These are phyloP conservation scores for Petaurus breviceps DNA, from an alignment of 2,113 vertebrate genomes.

Conservation along the genomic window DNA sequence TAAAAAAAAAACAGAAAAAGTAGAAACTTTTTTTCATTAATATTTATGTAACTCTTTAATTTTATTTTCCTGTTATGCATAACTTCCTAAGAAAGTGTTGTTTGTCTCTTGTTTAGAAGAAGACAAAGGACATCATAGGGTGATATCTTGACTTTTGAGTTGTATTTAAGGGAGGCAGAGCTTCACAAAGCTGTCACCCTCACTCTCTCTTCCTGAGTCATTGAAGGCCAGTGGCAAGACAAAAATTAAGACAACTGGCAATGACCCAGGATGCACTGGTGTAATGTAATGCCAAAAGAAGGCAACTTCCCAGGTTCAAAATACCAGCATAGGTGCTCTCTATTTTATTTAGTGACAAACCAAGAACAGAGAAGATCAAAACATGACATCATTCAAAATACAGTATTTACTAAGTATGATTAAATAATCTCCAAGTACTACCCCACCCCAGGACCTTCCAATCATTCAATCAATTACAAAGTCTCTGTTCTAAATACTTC, in stretches of 20 bases:
- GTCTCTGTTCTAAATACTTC: no score
- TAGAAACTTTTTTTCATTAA: neutral
- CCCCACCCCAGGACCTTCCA: no score
- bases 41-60: neutral
- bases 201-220: neutral
- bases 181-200: neutral
- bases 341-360: no score
- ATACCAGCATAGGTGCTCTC: no score
- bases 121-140: neutral
- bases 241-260: neutral
- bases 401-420: no score
- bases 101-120: neutral
- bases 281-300: no score
- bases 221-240: neutral
- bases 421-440: no score
- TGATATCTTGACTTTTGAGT: neutral
- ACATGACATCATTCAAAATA: no score
- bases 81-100: neutral
- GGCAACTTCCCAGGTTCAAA: no score
- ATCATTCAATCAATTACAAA: no score
- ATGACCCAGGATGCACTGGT: neutral
- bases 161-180: neutral
- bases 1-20: no score
- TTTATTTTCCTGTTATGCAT: neutral
- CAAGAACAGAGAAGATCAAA: no score